Evolutionary conservation across 2,797 vertebrate species (phyloP), one percentile per base, ranked within the genome.

Genomic region (Sternarchorhynchus goeldii): DNA sequence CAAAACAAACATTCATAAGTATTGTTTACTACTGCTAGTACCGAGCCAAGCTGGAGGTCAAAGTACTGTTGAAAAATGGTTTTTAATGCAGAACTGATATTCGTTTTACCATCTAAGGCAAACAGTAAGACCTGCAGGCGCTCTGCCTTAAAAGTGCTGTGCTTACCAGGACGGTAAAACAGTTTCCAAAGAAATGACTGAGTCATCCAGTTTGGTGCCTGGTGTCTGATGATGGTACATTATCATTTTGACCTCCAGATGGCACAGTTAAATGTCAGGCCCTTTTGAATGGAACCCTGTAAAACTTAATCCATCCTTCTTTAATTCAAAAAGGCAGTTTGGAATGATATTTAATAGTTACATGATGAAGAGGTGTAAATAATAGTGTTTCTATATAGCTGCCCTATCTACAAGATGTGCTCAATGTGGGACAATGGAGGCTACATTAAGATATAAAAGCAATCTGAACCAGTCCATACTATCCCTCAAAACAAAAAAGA

Each of bases 41-140:
- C 60, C 73, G 68, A 60, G 56, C 69, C 73, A 80, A 80, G 45
- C 34, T 36, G 25, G 53, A 81, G 60, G 60, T 81, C 79, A 76
- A 65, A 65, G 25, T 32, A 34, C 31, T 25, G 6, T 50, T 50
- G 34, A 45, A 8, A 69, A 5, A 36, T 1, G 62, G 5, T 0
- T 17, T n/a, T 63, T 36, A 63, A 34, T n/a, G 32, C 31, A 64
- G 32, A 8, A 6, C 62, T 32, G 12, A 6, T 32, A 12, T 29
- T 25, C 7, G 8, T 60, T 50, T 50, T 50, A 50, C 10, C 8
- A 12, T 50, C 10, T 50, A 50, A 50, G 45, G 45, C 45, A 50
- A 50, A 50, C 10, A 2, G 12, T 50, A 50, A 50, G 45, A 50
- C 45, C 45, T 50, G 45, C 3, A 3, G 10, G 10, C 14, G 10